Evolutionary conservation across 2,888 invertebrate species (phyloP), one percentile per base, ranked within the genome.

Genomic region (Dryadula phaetusa): DNA sequence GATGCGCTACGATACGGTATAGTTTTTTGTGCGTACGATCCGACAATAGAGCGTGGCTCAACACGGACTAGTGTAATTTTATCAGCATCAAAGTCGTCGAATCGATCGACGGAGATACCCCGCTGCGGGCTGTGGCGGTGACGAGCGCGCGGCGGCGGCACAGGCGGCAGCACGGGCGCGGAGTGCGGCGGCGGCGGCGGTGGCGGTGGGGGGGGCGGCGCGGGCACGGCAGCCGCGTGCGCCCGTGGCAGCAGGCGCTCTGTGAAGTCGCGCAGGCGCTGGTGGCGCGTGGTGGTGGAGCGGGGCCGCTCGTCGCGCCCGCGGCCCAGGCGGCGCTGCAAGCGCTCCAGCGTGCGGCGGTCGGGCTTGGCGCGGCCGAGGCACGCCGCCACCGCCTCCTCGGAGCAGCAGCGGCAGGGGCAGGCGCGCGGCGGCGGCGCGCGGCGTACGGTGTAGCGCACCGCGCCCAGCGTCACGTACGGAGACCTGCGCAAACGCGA

Each of bases 1-100:
- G 97, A 97, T 6, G 97, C 97, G 79, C 97, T 97, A 44, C 97
- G 94, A 81, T 95, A 96, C 1, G 97, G 96, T 76, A 95, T 95
- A 70, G 94, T 94, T 79, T 95, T 94, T 78, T 95, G 94, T 16
- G 94, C 93, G 79, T 94, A 94, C 0, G 95, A 94, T 32, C 94
- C 94, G 54, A 94, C 91, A 28, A 94, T 93, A 2, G 94, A 93
- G 67, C 94, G 92, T 4, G 94, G 93, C 77, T 95, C 94, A 60
- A 94, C 93, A 74, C 94, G 93, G 40, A 93, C 87, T 52, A 94
- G 86, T 46, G 93, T 90, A 69, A 93, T 86, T 72, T 90, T 90
- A 73, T 92, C 88, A 56, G 92, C 87, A 75, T 92, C 90, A 72
- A 92, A 92, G 58, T 87, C 88, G 75, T 91, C 90, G 76, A 78